Percentiles rank a stretch among this genome's conserved stretches.
Conservation (phyloP, 2,888 invertebrate genomes). For the Drosophila borborema region DNA sequence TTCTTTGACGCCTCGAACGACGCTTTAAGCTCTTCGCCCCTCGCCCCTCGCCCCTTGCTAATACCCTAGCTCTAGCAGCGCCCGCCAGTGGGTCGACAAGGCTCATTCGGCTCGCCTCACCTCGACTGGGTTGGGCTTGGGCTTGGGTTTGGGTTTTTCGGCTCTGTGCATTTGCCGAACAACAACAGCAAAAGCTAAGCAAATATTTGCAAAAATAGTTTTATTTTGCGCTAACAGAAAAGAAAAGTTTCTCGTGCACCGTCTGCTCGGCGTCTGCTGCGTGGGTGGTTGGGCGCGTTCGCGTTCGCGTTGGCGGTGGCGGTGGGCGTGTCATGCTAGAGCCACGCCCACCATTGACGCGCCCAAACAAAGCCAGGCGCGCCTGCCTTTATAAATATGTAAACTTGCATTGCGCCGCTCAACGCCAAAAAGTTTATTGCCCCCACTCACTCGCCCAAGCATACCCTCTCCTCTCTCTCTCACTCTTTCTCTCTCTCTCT, state of each 20-base stretch:
- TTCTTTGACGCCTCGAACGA: conserved; percentile 65
- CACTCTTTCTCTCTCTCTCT: conserved; percentile 2
- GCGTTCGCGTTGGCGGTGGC: not conserved
- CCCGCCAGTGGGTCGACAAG: not conserved
- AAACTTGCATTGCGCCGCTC: conserved; percentile 33
- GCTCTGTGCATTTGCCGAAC: conserved; percentile 19
- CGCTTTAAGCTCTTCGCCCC: conserved; percentile 32
- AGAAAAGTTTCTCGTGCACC: conserved; percentile 41
- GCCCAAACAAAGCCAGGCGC: conserved; percentile 46
- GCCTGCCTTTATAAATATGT: conserved; percentile 38
- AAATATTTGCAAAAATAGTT: conserved; percentile 77
- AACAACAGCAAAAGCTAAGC: conserved; percentile 53
- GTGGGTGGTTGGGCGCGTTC: too few species aligned
- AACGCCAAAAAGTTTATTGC: conserved; percentile 13
- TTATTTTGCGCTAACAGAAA: conserved; percentile 36
- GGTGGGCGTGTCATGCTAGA: conserved; percentile 19
- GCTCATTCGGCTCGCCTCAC: not conserved
- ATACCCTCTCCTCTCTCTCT: not conserved
- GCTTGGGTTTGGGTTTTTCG: not conserved
- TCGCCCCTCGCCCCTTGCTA: not conserved
- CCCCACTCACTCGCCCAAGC: not conserved
- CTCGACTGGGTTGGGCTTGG: not conserved
- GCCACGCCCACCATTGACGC: conserved; percentile 42
- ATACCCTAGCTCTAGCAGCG: not conserved
- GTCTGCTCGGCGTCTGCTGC: conserved; percentile 68